phyloP scores from a whole-genome alignment of 1,140 invertebrate species.

The Pantala flavescens region DNA sequence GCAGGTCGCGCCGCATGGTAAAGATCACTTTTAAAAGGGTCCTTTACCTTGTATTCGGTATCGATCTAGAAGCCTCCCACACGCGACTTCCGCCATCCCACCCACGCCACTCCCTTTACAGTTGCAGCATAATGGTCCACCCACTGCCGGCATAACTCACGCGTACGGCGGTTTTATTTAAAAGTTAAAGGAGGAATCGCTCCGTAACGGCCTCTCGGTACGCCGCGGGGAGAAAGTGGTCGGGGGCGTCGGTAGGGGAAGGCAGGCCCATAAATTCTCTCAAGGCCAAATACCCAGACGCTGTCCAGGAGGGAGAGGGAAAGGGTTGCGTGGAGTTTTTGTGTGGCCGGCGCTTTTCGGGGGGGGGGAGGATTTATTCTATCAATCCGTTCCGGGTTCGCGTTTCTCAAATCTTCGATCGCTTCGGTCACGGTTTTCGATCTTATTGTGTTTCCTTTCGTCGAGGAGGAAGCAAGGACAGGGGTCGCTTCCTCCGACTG shows the following conservation, averaged over 20 bases:
- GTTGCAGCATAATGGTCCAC: no score
- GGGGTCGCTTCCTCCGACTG: no score
- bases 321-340: background rate
- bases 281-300: constrained; percentile 3
- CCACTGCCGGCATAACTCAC: no score
- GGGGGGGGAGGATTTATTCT: background rate
- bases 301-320: background rate
- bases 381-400: background rate
- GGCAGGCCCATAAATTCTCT: constrained; percentile 4
- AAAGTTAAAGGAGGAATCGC: no score
- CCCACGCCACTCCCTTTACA: no score
- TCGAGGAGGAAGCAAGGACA: no score
- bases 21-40: background rate
- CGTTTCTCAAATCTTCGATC: background rate
- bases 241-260: background rate
- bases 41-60: background rate
- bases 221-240: background rate
- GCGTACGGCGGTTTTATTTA: no score
- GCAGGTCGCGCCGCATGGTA: background rate
- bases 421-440: no score
- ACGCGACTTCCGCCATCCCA: background rate
- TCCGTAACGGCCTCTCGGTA: background rate
- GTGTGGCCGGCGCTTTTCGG: background rate
- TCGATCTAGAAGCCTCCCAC: background rate
- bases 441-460: no score